A percentile compares a stretch with the other conserved stretches of the same genome.
Conservation (phyloP, 1,140 invertebrate genomes). For the Brachystomella parvula region DNA sequence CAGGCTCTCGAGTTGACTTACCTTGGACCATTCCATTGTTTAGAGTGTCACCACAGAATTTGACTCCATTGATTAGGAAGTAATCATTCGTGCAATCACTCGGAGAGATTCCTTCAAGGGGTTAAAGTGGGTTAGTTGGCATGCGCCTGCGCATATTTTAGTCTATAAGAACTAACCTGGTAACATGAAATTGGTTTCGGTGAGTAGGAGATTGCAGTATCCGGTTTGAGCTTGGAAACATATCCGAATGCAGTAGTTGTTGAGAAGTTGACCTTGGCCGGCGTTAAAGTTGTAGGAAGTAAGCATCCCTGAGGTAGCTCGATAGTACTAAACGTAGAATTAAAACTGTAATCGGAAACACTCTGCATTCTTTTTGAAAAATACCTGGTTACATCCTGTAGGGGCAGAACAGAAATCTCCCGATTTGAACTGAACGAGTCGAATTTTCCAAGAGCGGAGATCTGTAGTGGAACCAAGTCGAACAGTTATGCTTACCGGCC, state of each 20-base stretch:
- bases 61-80: constrained; percentile 20
- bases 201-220: constrained; percentile 28
- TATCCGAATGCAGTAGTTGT: constrained; percentile 19
- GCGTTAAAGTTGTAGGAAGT: constrained; percentile 20
- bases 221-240: constrained; percentile 19
- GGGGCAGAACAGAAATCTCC: constrained; percentile 48
- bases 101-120: constrained; percentile 25
- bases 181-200: constrained; percentile 23
- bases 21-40: constrained; percentile 28
- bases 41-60: constrained; percentile 34
- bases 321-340: constrained; percentile 29
- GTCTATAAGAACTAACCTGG: neutral
- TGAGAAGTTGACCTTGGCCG: constrained; percentile 25
- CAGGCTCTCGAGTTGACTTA: constrained; percentile 13
- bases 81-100: constrained; percentile 27
- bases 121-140: neutral
- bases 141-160: neutral
- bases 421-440: constrained; percentile 50
- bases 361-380: neutral
- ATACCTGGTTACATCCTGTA: constrained; percentile 47
- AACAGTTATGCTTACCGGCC: constrained; percentile 10
- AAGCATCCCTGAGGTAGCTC: constrained; percentile 17
- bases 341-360: neutral
- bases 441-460: constrained; percentile 52
- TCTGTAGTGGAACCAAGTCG: constrained; percentile 3